Evolutionary conservation across 2,888 invertebrate species (phyloP), one percentile per base, ranked within the genome.

Genomic region (Odontocolon sp.): DNA sequence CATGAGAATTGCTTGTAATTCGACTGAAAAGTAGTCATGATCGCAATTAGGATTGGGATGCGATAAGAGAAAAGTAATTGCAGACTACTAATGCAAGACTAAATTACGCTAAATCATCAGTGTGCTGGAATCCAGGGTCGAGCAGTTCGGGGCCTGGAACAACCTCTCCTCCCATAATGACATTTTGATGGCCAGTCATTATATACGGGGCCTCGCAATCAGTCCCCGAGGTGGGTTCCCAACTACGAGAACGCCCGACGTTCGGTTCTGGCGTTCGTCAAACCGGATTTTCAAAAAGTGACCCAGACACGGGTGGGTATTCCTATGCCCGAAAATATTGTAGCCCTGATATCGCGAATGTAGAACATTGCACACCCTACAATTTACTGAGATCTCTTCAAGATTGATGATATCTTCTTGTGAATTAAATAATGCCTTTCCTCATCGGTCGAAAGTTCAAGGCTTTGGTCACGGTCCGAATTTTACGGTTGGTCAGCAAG

Each of bases 131-230:
- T 74, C 21, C 56, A 38, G 66, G 64, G 21, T 64, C 70, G 68
- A 40, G 54, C 52, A 69, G 70, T 75, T 75, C 68, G 71, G 67
- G 67, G 36, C 47, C 59, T 61, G 59, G 23, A 57, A 70, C 69
- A 74, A 61, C 50, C 75, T 73, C 77, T 66, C 45, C 68, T 72
- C 59, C 72, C 67, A 50, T 81, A 81, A 81, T 81, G 81, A 81
- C 79, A 81, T 79, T 81, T 79, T 81, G 81, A 81, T 81, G 81
- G 81, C 76, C 81, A 76, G 79, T 79, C 79, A 81, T 81, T 81
- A 81, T 77, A 68, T 76, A 70, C 75, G 23, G 63, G 63, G 78
- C 67, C 79, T 77, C 64, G 77, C 68, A 79, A 79, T 79, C 79
- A 79, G 77, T 79, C 70, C 77, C 67, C 68, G 57, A 68, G 59